phyloP scores from a whole-genome alignment of 2,888 invertebrate species.

The Agrotis exclamationis region DNA sequence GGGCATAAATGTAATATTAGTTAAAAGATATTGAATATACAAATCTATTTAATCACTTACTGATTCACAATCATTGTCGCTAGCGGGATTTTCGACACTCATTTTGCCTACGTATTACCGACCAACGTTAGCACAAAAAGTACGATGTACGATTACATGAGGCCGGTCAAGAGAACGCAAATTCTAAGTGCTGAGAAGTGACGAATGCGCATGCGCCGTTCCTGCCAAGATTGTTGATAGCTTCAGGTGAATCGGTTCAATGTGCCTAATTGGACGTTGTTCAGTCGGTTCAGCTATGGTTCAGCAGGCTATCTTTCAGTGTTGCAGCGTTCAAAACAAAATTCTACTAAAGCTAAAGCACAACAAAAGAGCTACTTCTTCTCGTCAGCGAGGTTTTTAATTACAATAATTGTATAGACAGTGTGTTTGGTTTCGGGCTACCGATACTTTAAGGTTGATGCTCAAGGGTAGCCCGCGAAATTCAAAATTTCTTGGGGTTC shows the following conservation, averaged over 20 bases:
- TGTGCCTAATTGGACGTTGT: slow-evolving; percentile 66
- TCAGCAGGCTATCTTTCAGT: not conserved
- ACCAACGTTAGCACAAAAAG: slow-evolving; percentile 77
- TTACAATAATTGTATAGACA: no score
- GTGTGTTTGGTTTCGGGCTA: no score
- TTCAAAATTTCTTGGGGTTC: no score
- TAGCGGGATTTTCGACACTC: slow-evolving; percentile 92
- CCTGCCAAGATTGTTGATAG: slow-evolving; percentile 67
- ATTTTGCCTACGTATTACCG: slow-evolving; percentile 91
- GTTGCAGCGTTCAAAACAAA: slow-evolving; percentile 22
- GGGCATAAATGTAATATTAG: slow-evolving; percentile 58
- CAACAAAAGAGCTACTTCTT: not conserved
- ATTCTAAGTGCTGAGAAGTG: slow-evolving; percentile 92
- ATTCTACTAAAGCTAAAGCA: not conserved
- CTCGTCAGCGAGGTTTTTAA: no score
- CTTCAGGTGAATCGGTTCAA: slow-evolving; percentile 81
- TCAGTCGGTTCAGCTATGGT: slow-evolving; percentile 39
- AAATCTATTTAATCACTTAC: slow-evolving; percentile 89
- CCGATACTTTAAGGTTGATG: no score
- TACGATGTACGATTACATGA: slow-evolving; percentile 83
- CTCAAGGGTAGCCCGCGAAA: no score
- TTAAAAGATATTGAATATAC: slow-evolving; percentile 59
- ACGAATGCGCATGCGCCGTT: slow-evolving; percentile 92
- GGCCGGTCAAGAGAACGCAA: slow-evolving; percentile 79
- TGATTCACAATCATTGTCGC: slow-evolving; percentile 90